Evolutionary conservation across 2,888 invertebrate species (phyloP), one percentile per base, ranked within the genome.

Genomic region (Perizoma flavofasciatum): DNA sequence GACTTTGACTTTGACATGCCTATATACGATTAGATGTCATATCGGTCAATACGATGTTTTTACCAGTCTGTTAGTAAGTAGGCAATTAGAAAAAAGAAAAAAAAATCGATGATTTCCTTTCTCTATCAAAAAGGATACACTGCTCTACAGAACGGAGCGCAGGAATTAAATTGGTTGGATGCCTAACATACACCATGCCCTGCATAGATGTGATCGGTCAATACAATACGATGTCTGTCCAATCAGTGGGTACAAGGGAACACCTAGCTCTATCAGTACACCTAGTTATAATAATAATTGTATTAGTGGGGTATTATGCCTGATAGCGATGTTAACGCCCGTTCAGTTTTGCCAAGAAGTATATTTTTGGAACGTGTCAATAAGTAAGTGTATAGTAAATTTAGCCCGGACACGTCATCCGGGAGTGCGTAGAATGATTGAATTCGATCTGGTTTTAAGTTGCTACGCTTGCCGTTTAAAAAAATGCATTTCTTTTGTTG

Each of bases 341-440:
- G 89, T 89, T 86, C 86, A 81, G 90, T 89, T 90, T 91, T 89
- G 91, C 91, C 91, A 91, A 91, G 89, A 87, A 77, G 81, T 83
- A 81, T 91, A 91, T 92, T 92, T 91, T 90, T 87, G 89, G 91
- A 89, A 85, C 90, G 87, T 89, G 91, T 91, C 92, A 91, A 92
- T 91, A 92, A 89, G 86, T 91, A 89, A 90, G 90, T 89, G 88
- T 87, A 85, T 81, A 82, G 87, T 90, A 91, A 88, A 88, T 89
- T 87, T 91, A 91, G 91, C 78, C 73, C 68, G 82, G 85, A 85
- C 87, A 87, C 89, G 89, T 90, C 90, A 90, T 82, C 78, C 70
- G 75, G 70, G 76, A 80, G 79, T 77, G 81, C 77, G 75, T 74
- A 67, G 75, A 85, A 83, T 86, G 80, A 88, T 88, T 86, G 85